phyloP scores from a whole-genome alignment of 2,888 invertebrate genomes.

The Cybosia mesomella region DNA sequence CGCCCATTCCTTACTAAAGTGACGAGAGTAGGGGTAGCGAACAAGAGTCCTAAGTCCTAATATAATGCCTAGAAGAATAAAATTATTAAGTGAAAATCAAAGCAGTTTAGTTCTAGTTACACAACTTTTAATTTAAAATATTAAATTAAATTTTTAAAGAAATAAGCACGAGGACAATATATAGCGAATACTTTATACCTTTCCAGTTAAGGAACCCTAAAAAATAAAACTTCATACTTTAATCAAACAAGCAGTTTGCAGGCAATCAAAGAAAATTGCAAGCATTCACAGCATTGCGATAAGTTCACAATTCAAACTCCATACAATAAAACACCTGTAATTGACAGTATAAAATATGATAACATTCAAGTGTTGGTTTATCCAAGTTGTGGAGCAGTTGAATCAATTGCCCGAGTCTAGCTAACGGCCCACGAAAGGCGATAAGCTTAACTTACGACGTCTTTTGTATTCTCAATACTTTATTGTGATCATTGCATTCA shows the following conservation, averaged over 20 bases:
- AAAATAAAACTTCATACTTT: conserved; percentile 32
- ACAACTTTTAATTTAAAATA: not conserved
- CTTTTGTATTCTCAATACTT: conserved; percentile 78
- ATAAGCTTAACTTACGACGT: conserved; percentile 81
- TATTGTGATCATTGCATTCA: conserved; percentile 65
- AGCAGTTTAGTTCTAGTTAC: not conserved
- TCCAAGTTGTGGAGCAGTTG: conserved; percentile 67
- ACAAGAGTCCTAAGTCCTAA: too few species aligned
- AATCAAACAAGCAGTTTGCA: conserved; percentile 38
- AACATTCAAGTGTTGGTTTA: conserved; percentile 73
- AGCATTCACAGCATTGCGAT: conserved; percentile 36
- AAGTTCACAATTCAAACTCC: conserved; percentile 21
- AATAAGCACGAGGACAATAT: too few species aligned
- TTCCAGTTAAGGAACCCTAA: conserved; percentile 2
- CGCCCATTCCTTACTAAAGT: too few species aligned
- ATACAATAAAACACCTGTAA: conserved; percentile 57
- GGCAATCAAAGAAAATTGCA: conserved; percentile 46
- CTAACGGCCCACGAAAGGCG: conserved; percentile 78
- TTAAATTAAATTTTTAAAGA: not conserved
- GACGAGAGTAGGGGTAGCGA: too few species aligned
- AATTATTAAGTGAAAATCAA: too few species aligned
- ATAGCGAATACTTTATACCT: too few species aligned
- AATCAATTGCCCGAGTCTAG: conserved; percentile 81
- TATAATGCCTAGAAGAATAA: too few species aligned
- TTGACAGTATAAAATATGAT: conserved; percentile 77